These are phyloP conservation scores for Typhlichthys eigenmanni DNA, from an alignment of 2,797 vertebrate species.

Conservation along the genomic window DNA sequence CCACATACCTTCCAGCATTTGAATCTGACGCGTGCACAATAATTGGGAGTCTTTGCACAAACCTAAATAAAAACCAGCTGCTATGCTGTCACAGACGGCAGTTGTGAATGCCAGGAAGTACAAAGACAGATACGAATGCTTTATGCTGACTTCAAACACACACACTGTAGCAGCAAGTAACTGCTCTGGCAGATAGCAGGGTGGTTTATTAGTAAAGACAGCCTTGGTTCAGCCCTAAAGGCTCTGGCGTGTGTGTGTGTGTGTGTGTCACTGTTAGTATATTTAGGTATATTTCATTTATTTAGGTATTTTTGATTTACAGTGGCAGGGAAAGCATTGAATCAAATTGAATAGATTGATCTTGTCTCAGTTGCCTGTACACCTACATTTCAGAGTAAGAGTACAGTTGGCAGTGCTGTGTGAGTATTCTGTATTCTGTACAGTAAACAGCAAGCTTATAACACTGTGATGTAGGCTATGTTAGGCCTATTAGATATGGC, in stretches of 20 bases:
- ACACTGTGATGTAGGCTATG: no score
- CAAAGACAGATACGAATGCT: constrained; percentile 28
- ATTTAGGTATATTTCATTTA: no score
- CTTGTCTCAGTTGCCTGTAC: no score
- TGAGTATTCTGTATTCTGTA: no score
- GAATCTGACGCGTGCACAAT: not conserved
- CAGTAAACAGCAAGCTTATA: no score
- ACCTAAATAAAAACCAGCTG: constrained; percentile 12
- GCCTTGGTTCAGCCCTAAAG: constrained; percentile 39
- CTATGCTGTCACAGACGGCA: constrained; percentile 9
- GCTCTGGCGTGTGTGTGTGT: constrained; percentile 22
- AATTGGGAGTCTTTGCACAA: constrained; percentile 15
- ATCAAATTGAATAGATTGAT: no score
- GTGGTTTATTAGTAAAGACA: constrained; percentile 59
- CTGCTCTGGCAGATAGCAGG: constrained; percentile 44
- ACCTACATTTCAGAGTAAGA: no score
- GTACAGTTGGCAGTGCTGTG: no score
- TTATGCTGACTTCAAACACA: constrained; percentile 45
- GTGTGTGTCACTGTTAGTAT: not conserved
- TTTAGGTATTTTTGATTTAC: no score
- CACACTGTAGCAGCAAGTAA: constrained; percentile 43
- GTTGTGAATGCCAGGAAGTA: constrained; percentile 24
- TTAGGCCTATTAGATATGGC: no score
- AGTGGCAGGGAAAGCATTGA: no score
- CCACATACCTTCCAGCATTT: constrained; percentile 9